phyloP scores from a whole-genome alignment of 2,113 vertebrate species.

The Gasterosteus nipponicus region DNA sequence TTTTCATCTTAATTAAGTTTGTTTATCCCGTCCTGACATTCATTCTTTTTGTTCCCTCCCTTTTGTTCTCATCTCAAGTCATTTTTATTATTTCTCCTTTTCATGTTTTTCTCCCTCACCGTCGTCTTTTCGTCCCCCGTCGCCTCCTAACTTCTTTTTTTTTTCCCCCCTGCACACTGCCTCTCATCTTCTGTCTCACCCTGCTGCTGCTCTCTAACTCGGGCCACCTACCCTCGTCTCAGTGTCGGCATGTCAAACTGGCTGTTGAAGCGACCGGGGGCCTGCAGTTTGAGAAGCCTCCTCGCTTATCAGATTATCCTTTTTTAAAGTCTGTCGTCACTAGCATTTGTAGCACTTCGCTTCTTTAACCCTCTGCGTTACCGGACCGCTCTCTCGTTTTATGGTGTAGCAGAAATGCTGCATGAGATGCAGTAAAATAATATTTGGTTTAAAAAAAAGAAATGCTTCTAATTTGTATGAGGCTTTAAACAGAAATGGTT shows the following conservation, averaged over 20 bases:
- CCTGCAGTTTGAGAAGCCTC: conserved; percentile 1
- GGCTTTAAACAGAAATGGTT: neutral
- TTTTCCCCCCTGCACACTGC: neutral
- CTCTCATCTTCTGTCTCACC: neutral
- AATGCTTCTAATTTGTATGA: neutral
- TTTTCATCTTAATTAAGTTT: neutral
- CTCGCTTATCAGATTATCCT: neutral
- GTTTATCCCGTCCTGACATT: neutral
- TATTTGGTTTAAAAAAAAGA: too few relatives aligned
- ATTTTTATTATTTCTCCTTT: neutral
- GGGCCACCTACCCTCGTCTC: neutral
- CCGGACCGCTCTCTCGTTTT: neutral
- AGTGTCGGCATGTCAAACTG: neutral
- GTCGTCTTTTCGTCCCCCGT: neutral
- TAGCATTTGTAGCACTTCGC: neutral
- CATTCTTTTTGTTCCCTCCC: neutral
- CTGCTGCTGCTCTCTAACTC: neutral
- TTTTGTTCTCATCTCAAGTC: neutral
- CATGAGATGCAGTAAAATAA: neutral
- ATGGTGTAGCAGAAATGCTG: neutral
- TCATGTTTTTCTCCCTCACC: neutral
- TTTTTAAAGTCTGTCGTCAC: neutral
- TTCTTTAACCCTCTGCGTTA: neutral
- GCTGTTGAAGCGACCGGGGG: conserved; percentile 6
- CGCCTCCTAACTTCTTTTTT: neutral